phyloP scores from a whole-genome alignment of 2,888 invertebrate species.

The Ommatoiulus sabulosus region DNA sequence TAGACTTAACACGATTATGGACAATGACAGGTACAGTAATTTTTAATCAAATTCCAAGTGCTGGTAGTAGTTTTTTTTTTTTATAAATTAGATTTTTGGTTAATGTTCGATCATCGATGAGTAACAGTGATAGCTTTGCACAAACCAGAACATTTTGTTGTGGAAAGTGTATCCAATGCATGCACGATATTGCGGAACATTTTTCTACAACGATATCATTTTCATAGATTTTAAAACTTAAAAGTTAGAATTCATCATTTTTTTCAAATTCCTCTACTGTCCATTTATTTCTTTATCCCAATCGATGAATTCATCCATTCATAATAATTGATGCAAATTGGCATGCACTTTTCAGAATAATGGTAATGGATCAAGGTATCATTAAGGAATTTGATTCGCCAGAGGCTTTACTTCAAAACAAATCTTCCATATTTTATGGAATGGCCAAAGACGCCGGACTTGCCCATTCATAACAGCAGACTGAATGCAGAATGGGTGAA shows the following conservation, averaged over 20 bases:
- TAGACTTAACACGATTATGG: slow-evolving; percentile 91
- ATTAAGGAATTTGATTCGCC: slow-evolving; percentile 69
- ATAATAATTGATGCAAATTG: neutral
- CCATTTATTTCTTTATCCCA: no score
- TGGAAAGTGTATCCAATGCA: no score
- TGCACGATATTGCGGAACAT: no score
- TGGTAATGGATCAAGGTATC: slow-evolving; percentile 68
- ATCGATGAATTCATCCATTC: no score
- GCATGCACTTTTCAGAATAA: slow-evolving; percentile 64
- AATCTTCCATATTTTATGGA: slow-evolving; percentile 68
- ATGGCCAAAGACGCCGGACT: slow-evolving; percentile 70
- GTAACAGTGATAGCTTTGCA: no score
- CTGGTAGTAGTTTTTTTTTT: neutral
- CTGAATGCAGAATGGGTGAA: neutral
- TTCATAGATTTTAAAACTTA: no score
- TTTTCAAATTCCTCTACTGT: no score
- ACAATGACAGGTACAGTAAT: slow-evolving; percentile 74
- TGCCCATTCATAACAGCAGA: neutral
- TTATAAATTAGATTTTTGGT: neutral
- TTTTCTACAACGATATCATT: no score
- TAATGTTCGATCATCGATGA: no score
- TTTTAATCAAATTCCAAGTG: neutral
- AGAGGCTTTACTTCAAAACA: slow-evolving; percentile 65
- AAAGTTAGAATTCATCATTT: no score
- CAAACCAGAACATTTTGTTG: no score